Base-by-base conservation (phyloP, 2,888 invertebrate species). In the Drosophila nigricruria region DNA sequence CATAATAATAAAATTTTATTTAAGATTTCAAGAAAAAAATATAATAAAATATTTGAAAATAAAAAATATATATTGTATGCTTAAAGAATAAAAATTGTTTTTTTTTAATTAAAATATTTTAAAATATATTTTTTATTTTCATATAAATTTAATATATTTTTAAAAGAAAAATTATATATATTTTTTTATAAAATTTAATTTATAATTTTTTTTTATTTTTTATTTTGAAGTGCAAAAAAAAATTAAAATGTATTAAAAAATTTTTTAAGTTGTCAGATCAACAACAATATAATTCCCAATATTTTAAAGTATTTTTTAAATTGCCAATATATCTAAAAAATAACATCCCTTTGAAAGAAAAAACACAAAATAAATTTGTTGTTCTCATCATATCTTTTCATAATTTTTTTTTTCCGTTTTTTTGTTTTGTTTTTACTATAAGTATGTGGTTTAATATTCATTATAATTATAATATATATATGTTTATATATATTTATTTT, bases 361-460 rank as follows among this genome's bases (percentile, higher is more conserved):
- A 81, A 84, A 83, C 74, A 72, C 87, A 81, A 79, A 87, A 79
- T 38, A 6, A 73, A 65, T 84, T 80, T 66, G 50, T 78, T 75
- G 59, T 71, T 79, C 59, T 64, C 63, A 65, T 67, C 63, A 65
- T 67, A 67, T 78, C 58, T 52, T 59, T 60, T 43, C 79, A 70
- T 71, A 58, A 23, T n/a, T 56, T 70, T 50, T 52, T 27, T 27
- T 54, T 38, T 9, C 52, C 8, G 1, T 25, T 45, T 4, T 23
- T 32, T 36, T 20, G 4, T 53, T 56, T 67, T 62, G 40, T 38
- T 25, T 60, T 70, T 70, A 68, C 75, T 82, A 77, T 70, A 80
- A 70, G 59, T 75, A 65, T 65, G 50, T 73, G 79, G 34, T 65
- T 72, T 75, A 73, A 69, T 84, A 73, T 82, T 71, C 73, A 82